A percentile compares a stretch with the other conserved stretches of the same genome.
Conservation (phyloP, 2,888 invertebrate genomes). For the Prosapia bicincta region DNA sequence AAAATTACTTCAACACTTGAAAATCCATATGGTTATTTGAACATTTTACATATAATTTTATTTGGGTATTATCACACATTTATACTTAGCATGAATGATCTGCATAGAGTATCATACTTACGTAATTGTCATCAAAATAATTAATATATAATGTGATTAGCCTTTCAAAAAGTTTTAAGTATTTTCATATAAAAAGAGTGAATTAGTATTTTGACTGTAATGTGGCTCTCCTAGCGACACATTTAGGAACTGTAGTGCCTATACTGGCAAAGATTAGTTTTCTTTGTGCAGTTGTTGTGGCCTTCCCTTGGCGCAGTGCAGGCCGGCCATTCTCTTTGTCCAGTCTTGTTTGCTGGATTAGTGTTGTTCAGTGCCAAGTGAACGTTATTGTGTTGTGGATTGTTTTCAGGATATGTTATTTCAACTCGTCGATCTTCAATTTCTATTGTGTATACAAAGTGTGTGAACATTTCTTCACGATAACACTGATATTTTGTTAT, state of each 20-base stretch:
- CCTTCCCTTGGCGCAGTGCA: conserved; percentile 14
- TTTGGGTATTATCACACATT: too few species aligned
- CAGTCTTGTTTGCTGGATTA: conserved; percentile 19
- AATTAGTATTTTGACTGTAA: not conserved
- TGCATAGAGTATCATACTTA: too few species aligned
- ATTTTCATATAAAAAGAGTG: too few species aligned
- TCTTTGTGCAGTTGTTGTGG: conserved; percentile 28
- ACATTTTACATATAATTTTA: too few species aligned
- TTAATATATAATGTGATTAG: too few species aligned
- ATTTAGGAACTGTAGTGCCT: not conserved
- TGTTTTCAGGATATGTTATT: conserved; percentile 9
- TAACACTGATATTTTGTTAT: not conserved
- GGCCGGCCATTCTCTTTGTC: conserved; percentile 12
- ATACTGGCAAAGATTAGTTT: conserved; percentile 31
- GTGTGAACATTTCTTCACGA: conserved; percentile 2
- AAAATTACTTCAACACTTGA: too few species aligned
- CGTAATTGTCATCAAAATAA: too few species aligned
- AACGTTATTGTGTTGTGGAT: conserved; percentile 27
- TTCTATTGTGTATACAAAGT: not conserved
- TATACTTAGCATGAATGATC: too few species aligned
- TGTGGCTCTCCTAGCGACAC: not conserved
- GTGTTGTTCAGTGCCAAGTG: conserved; percentile 14
- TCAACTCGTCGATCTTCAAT: not conserved
- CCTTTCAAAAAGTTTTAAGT: too few species aligned
- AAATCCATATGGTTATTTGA: too few species aligned